phyloP scores from a whole-genome alignment of 1,140 invertebrate species.

The Chironomus tepperi region DNA sequence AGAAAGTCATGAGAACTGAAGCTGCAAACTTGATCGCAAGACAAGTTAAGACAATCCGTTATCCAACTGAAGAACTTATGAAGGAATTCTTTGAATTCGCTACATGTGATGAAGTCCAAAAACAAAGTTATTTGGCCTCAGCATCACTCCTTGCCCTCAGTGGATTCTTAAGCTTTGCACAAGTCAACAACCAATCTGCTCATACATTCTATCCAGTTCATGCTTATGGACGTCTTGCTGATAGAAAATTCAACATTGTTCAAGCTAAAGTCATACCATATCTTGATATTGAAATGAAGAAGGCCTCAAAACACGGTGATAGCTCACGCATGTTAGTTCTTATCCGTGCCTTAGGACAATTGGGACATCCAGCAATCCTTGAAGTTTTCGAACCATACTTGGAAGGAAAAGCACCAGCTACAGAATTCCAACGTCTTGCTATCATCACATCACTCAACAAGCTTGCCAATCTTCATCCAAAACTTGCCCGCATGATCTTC shows the following conservation, averaged over 20 bases:
- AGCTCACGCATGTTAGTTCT: conserved; percentile 48
- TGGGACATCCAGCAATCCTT: conserved; percentile 50
- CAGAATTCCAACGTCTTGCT: conserved; percentile 47
- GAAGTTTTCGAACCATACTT: conserved; percentile 54
- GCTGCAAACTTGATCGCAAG: conserved; percentile 46
- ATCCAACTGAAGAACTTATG: conserved; percentile 55
- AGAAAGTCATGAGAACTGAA: conserved; percentile 45
- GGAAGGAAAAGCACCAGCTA: conserved; percentile 46
- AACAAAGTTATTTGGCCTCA: conserved; percentile 43
- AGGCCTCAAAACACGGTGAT: conserved; percentile 45
- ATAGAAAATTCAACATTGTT: conserved; percentile 43
- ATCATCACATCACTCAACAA: conserved; percentile 49
- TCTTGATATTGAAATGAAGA: conserved; percentile 43
- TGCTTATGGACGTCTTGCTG: conserved; percentile 46
- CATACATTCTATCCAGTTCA: conserved; percentile 54
- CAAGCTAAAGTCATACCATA: conserved; percentile 49
- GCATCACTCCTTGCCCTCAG: conserved; percentile 48
- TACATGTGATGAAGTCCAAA: conserved; percentile 41
- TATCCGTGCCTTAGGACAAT: conserved; percentile 52
- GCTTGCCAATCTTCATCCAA: conserved; percentile 43
- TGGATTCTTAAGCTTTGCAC: conserved; percentile 48
- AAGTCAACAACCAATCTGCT: conserved; percentile 46
- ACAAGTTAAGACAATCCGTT: conserved; percentile 43
- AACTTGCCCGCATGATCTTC: conserved; percentile 45
- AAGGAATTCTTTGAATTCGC: conserved; percentile 45